Base-by-base conservation (phyloP, 2,797 vertebrate genomes). In the Smutsia temminckii region DNA sequence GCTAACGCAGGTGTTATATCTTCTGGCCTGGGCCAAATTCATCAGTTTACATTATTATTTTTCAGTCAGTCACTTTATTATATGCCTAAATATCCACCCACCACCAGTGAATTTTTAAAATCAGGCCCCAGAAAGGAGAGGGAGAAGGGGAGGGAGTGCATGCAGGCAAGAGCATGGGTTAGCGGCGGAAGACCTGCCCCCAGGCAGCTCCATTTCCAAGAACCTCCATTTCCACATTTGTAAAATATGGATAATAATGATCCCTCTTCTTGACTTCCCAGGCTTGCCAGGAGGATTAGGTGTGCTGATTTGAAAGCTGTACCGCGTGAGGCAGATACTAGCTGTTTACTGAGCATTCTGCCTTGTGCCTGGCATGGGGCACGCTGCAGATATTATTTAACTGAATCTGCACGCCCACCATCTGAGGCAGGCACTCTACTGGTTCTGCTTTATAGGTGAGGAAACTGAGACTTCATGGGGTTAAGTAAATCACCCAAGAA, bases 1-100 rank as follows among this genome's bases (percentile, higher is more conserved):
- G 86, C 55, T 81, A 63, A 55, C n/a, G 59, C 89, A 94, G 94
- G 77, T 93, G 93, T 72, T 49, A 5, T 3, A 16, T 57, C 53
- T 71, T 59, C 77, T 53, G 55, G 23, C 37, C 53, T 1, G 25
- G 63, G 69, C 53, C 69, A 72, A 51, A 34, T 61, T 74, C 42
- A n/a, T 21, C 64, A 59, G 80, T 64, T 84, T 81, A 29, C 5
- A 11, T 91, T 91, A 32, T 77, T 83, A 64, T 32, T 75, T 79
- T 93, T 77, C n/a, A 63, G 61, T 49, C n/a, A 23, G 51, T 89
- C 42, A 23, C n/a, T 72, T 87, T 88, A 66, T 57, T 68, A 72
- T 40, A 64, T 25, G n/a, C 42, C 55, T 91, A 55, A 23, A 37
- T 80, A 55, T 17, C 81, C 37, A 12, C 34, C 42, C 75, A 53